Evolutionary conservation across 2,797 vertebrate genomes (phyloP).

Genomic region (Acipenser oxyrinchus): DNA sequence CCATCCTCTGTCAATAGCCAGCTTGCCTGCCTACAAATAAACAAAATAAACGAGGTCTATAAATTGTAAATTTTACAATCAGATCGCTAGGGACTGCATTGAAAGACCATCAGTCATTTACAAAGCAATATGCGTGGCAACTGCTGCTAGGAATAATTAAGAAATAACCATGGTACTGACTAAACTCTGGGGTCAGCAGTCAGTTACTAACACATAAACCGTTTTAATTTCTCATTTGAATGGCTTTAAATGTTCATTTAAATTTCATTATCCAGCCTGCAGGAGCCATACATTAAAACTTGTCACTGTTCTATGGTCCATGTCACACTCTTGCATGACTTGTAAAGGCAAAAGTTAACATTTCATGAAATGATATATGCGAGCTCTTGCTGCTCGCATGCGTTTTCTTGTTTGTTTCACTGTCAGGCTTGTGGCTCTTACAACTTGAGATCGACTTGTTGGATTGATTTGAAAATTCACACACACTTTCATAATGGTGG

Average conservation of each 20-base stretch:
- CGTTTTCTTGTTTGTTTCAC: too few species aligned
- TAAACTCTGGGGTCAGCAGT: constrained; percentile 12
- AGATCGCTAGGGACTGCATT: neutral
- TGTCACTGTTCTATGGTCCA: too few species aligned
- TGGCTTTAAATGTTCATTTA: neutral
- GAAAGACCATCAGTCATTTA: neutral
- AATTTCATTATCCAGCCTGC: too few species aligned
- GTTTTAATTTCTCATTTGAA: constrained; percentile 15
- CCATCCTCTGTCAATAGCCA: constrained; percentile 91
- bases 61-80: constrained; percentile 7
- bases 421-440: too few species aligned
- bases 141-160: constrained; percentile 1
- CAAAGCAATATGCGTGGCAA: constrained; percentile 6
- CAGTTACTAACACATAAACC: constrained; percentile 1
- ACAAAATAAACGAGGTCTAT: constrained; percentile 8
- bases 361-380: too few species aligned
- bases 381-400: too few species aligned
- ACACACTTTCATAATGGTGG: too few species aligned
- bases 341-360: too few species aligned
- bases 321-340: too few species aligned
- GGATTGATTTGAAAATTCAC: too few species aligned
- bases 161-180: constrained; percentile 3
- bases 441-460: too few species aligned
- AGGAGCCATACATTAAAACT: too few species aligned
- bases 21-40: constrained; percentile 79